phyloP scores from a whole-genome alignment of 2,113 vertebrate species.

The Choloepus hoffmanni region DNA sequence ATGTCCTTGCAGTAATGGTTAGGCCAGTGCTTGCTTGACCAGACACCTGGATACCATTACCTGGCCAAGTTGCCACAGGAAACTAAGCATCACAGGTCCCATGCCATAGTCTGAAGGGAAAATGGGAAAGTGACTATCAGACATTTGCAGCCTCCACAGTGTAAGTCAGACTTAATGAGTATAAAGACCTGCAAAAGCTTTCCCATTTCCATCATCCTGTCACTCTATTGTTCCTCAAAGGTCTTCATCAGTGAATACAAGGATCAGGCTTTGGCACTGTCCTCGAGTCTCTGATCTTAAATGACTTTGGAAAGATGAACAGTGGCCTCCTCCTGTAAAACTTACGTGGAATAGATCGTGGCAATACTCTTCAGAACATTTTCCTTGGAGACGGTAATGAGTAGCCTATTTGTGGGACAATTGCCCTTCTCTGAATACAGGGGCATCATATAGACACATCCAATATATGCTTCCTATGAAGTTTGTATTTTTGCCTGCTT shows the following conservation, averaged over 20 bases:
- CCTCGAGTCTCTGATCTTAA: neutral
- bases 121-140: neutral
- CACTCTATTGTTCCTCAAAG: neutral
- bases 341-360: neutral
- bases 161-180: neutral
- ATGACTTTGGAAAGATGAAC: neutral
- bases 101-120: neutral
- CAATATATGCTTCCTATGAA: neutral
- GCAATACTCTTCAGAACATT: neutral
- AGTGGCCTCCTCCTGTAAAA: neutral
- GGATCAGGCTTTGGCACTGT: neutral
- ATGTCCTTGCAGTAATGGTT: too few relatives aligned
- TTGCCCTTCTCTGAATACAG: neutral
- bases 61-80: too few relatives aligned
- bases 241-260: neutral
- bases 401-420: neutral
- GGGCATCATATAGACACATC: neutral
- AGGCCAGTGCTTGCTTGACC: too few relatives aligned
- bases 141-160: neutral
- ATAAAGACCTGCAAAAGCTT: neutral
- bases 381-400: neutral
- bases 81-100: neutral
- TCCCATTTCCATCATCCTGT: neutral
- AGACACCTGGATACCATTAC: too few relatives aligned
- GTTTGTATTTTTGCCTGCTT: constrained; percentile 1